A percentile compares a stretch with the other conserved stretches of the same genome.
phyloP scores from a whole-genome alignment of 1,140 invertebrate genomes.

The Drosophila gunungcola region DNA sequence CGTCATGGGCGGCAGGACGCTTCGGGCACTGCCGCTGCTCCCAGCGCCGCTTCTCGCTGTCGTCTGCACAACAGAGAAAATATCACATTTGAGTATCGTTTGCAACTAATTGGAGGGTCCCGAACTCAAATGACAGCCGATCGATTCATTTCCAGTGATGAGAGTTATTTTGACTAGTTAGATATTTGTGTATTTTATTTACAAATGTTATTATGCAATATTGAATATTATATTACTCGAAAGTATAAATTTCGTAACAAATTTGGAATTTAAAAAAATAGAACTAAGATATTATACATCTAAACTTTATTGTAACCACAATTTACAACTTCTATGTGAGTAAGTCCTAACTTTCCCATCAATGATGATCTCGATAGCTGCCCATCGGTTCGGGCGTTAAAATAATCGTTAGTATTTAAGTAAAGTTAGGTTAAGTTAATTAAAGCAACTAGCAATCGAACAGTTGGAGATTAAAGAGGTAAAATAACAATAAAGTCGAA shows the following conservation, averaged over 20 bases:
- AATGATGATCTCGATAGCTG: not conserved
- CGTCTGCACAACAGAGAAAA: slow-evolving; percentile 26
- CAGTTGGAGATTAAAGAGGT: slow-evolving; percentile 40
- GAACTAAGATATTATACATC: too few species aligned
- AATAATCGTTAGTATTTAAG: slow-evolving; percentile 33
- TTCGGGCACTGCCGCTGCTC: slow-evolving; percentile 45
- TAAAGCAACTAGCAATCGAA: slow-evolving; percentile 63
- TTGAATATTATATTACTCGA: too few species aligned
- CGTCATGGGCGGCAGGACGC: slow-evolving; percentile 75
- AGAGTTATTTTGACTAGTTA: not conserved
- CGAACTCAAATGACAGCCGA: not conserved
- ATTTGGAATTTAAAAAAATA: too few species aligned
- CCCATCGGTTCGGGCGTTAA: slow-evolving; percentile 16
- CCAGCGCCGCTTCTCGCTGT: slow-evolving; percentile 62
- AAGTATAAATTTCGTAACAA: too few species aligned
- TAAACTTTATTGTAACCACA: too few species aligned
- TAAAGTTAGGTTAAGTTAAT: slow-evolving; percentile 19
- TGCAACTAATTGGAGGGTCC: not conserved
- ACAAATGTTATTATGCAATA: too few species aligned
- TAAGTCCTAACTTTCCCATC: not conserved
- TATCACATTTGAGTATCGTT: slow-evolving; percentile 9
- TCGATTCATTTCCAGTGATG: slow-evolving; percentile 3
- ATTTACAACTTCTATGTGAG: not conserved
- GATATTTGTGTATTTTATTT: not conserved
- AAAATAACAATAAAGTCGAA: slow-evolving; percentile 26